Percentiles rank a stretch among this genome's conserved stretches.
These are phyloP conservation scores for Ypsolopha sequella DNA, from an alignment of 2,888 invertebrate species.

Conservation along the genomic window DNA sequence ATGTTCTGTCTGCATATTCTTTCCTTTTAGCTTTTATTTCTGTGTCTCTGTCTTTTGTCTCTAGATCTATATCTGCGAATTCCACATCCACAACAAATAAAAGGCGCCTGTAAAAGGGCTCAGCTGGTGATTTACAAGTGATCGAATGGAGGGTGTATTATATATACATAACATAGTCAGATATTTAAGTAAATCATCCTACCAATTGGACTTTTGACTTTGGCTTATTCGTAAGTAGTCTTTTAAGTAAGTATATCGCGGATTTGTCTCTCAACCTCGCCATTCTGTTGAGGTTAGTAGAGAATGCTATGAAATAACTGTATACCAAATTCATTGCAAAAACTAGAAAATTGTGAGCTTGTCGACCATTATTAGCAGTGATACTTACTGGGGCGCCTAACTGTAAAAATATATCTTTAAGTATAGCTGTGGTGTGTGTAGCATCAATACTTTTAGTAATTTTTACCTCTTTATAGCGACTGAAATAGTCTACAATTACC, in stretches of 20 bases:
- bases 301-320: slow-evolving; percentile 5
- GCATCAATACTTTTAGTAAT: not conserved
- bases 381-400: slow-evolving; percentile 12
- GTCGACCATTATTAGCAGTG: slow-evolving; percentile 16
- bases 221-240: slow-evolving; percentile 15
- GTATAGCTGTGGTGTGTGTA: not conserved
- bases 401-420: slow-evolving; percentile 8
- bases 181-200: slow-evolving; percentile 8
- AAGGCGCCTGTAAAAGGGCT: too few species aligned
- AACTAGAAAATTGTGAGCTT: slow-evolving; percentile 14
- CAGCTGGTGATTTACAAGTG: too few species aligned
- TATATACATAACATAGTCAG: slow-evolving; percentile 10
- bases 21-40: too few species aligned
- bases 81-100: too few species aligned
- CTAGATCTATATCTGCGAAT: too few species aligned
- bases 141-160: too few species aligned
- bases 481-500: slow-evolving; percentile 6
- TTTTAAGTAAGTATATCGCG: slow-evolving; percentile 5
- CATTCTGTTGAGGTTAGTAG: slow-evolving; percentile 10
- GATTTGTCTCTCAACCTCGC: slow-evolving; percentile 10
- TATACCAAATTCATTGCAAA: slow-evolving; percentile 11
- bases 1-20: too few species aligned
- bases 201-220: slow-evolving; percentile 9
- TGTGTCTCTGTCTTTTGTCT: too few species aligned
- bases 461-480: slow-evolving; percentile 6